These are phyloP conservation scores for Lethenteron reissneri DNA, from an alignment of 2,113 vertebrate genomes.

Conservation along the genomic window DNA sequence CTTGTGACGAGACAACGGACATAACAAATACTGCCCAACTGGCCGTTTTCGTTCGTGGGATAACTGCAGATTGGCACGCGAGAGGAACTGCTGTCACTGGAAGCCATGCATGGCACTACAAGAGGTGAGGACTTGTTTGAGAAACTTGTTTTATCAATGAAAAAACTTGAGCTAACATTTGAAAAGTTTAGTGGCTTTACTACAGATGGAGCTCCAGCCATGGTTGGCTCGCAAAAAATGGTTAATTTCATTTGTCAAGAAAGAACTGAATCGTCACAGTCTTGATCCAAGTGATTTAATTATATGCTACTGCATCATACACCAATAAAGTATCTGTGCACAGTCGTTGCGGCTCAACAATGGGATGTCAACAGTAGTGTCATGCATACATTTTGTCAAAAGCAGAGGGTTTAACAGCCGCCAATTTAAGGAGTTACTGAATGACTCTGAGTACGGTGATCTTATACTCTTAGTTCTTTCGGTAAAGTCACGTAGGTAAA, in stretches of 20 bases:
- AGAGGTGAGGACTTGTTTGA: background rate
- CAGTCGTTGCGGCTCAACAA: constrained; percentile 11
- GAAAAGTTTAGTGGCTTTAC: background rate
- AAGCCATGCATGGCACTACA: constrained; percentile 6
- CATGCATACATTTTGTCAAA: constrained; percentile 13
- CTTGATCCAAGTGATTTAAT: constrained; percentile 12
- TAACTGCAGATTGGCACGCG: constrained; percentile 9
- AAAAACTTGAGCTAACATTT: constrained; percentile 2
- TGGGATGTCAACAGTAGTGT: constrained; percentile 9
- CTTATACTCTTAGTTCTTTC: too few species aligned
- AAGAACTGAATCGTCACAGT: constrained; percentile 11
- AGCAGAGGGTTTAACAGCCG: constrained; percentile 10
- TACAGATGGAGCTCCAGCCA: constrained; percentile 2
- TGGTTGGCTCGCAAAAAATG: constrained; percentile 5
- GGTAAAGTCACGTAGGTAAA: too few species aligned
- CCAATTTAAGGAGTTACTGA: constrained; percentile 8
- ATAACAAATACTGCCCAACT: constrained; percentile 11
- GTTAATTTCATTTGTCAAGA: constrained; percentile 13
- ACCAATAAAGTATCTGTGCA: constrained; percentile 13
- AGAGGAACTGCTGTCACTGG: background rate
- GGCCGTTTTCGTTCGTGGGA: constrained; percentile 4
- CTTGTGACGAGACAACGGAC: constrained; percentile 12
- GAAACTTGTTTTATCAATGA: constrained; percentile 2
- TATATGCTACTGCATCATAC: constrained; percentile 14
- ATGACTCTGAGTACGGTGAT: constrained; percentile 11